Base-by-base conservation (phyloP, 2,797 vertebrate species). In the Siniperca scherzeri region DNA sequence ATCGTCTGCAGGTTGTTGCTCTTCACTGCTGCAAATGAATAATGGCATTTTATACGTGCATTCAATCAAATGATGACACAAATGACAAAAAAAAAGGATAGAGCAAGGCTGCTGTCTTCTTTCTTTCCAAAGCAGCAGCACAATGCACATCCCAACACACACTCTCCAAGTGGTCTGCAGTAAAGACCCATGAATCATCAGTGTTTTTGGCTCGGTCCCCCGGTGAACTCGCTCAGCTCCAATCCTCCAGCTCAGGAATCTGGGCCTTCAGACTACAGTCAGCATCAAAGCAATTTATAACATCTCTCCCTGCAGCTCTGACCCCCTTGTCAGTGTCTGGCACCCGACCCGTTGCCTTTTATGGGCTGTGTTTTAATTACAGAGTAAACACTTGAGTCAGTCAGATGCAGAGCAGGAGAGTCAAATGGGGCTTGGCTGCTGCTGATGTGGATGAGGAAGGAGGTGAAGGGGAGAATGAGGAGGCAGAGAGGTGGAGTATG, bases 321-420 rank as follows among this genome's bases (percentile, higher is more conserved):
- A 91, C 93, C 94, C 91, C 89, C 89, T 89, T 42, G 91, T 86
- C 81, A 86, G 93, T 77, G 87, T 96, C 93, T 96, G 94, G 95
- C 93, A 89, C 83, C 81, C 73, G 42, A 93, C 90, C 85, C 89
- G 84, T 96, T 96, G 92, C 96, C 96, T 96, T 96, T 96, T 96
- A 96, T 95, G 96, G 96, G 93, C 95, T 81, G 88, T 95, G 94
- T 95, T 96, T 96, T 96, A 96, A 96, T 96, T 96, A 91, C 80
- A 78, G 85, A 80, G 94, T 95, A 96, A 96, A 96, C 95, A 96
- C 89, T 81, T 80, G 89, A 89, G 91, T 89, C 83, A 74, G 85
- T 83, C 82, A 91, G 93, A 95, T 92, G 90, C 87, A 81, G 83
- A 86, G 81, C 89, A 89, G 93, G 80, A 87, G 80, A 84, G 87